A percentile compares a stretch with the other conserved stretches of the same genome.
phyloP scores from a whole-genome alignment of 2,797 vertebrate genomes.

The Falco concolor region DNA sequence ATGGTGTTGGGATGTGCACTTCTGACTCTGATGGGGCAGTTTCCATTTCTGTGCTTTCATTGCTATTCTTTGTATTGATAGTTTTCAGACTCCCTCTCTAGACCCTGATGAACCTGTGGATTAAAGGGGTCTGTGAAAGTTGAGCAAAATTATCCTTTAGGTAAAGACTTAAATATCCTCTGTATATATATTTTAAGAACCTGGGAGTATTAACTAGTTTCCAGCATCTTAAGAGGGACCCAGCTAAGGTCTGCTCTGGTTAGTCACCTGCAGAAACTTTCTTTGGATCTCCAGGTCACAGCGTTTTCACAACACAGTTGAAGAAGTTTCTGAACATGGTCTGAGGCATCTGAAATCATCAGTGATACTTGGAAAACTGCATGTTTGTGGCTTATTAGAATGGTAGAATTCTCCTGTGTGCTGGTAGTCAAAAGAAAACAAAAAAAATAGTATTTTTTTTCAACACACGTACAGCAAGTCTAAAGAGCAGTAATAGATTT shows the following conservation, averaged over 20 bases:
- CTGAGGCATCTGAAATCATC: not conserved
- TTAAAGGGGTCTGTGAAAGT: not conserved
- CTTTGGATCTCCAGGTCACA: not conserved
- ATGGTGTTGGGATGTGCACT: fast-evolving
- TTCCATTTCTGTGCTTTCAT: not conserved
- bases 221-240: not conserved
- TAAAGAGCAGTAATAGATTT: not conserved
- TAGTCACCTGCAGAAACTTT: not conserved
- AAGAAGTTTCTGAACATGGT: not conserved
- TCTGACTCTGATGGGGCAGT: not conserved
- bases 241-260: not conserved
- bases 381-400: not conserved
- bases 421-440: not conserved
- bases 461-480: not conserved
- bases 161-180: not conserved
- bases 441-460: no score
- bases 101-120: not conserved
- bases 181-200: not conserved
- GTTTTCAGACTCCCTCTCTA: not conserved
- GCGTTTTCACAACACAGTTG: not conserved
- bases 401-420: not conserved
- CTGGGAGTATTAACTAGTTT: not conserved
- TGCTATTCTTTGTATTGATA: not conserved
- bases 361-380: not conserved
- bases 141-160: not conserved